A percentile compares a stretch with the other conserved stretches of the same genome.
phyloP scores from a whole-genome alignment of 2,113 vertebrate genomes.

The Pterocles orientalis region DNA sequence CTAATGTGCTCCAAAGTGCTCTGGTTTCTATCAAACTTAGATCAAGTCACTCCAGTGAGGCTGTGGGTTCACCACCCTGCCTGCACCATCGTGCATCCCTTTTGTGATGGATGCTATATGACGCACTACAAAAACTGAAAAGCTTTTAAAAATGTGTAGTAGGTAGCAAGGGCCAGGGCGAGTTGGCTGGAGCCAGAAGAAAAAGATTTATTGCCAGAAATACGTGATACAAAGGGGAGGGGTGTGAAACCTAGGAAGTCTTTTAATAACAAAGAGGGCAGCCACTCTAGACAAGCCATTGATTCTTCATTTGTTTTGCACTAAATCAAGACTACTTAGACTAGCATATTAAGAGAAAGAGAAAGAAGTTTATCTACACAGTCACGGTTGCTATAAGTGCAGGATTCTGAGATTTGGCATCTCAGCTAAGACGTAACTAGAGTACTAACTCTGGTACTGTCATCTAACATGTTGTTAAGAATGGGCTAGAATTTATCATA shows the following conservation, averaged over 20 bases:
- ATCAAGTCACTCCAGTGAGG: background rate
- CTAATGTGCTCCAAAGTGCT: background rate
- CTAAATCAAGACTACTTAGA: background rate
- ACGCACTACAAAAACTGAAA: background rate
- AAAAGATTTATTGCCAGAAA: background rate
- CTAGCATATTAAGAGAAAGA: background rate
- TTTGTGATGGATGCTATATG: background rate
- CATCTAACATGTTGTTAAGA: background rate
- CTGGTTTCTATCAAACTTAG: background rate
- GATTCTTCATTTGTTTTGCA: conserved; percentile 41
- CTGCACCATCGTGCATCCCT: background rate
- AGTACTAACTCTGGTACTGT: background rate
- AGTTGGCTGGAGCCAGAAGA: background rate
- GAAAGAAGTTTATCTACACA: background rate
- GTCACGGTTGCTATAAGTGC: background rate
- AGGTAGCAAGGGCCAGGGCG: background rate
- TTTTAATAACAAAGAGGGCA: background rate
- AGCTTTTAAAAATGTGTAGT: background rate
- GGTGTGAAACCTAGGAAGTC: background rate
- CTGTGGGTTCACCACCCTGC: background rate
- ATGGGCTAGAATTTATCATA: background rate
- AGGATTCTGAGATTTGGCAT: background rate
- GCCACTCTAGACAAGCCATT: background rate
- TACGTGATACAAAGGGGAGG: background rate
- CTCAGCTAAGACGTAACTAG: background rate